Evolutionary conservation across 1,140 invertebrate species (phyloP), one percentile per base, ranked within the genome.

Genomic region (Hydropsyche tenuis): DNA sequence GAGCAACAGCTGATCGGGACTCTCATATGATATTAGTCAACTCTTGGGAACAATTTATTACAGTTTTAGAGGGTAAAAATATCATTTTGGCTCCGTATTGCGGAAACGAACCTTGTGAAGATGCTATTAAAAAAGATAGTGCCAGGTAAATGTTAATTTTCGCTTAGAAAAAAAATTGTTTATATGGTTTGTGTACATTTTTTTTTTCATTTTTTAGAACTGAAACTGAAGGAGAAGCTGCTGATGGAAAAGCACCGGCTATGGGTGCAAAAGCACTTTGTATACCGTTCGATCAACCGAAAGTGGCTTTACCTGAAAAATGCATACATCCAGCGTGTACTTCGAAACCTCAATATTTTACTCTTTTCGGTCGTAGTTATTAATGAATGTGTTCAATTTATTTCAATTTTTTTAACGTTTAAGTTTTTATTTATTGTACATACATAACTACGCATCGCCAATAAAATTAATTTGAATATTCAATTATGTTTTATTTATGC

Each of bases 251-350:
- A 79, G 90, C 92, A 46, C 94, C 97, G 20, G 90, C 96, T 0
- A 99, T 99, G 97, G 98, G 98, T 42, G 98, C 98, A 4, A 99
- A 99, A 84, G 93, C 94, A 22, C 86, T 99, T 0, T 99, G 98
- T 82, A 97, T 99, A 80, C 98, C 98, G 11, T 95, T 99, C 81
- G 87, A 96, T 23, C 97, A 98, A 81, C 90, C 93, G 1, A 82
- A 87, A 5, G 12, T 12, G 12, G 69, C 80, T 12, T 86, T 94
- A 43, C 83, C 85, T 53, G 87, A 93, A 60, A 92, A 91, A 78
- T 99, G 98, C 82, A 93, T 99, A 74, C 88, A 96, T 84, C 95
- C 95, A n/a, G 83, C 83, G 63, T 99, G 98, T 84, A 87, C 82
- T 20, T 89, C 88, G 30, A 93, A 92, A 79, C 91, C 96, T 1